Evolutionary conservation across 35 echinoderm and acorn worm genomes (phyloP), one percentile per base, ranked within the genome.

Genomic region (Lytechinus pictus): DNA sequence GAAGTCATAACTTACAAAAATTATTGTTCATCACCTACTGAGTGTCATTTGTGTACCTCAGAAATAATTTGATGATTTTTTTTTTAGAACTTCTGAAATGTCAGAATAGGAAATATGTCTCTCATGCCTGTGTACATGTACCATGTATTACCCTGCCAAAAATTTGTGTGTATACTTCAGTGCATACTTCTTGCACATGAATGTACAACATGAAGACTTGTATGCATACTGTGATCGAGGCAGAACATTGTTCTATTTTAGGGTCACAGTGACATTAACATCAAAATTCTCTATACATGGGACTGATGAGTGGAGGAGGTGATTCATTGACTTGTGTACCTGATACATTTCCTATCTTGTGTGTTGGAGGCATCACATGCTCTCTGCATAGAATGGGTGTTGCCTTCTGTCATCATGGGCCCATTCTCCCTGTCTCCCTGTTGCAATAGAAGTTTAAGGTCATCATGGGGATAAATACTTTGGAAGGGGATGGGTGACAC

Each of bases 271-370:
- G 16, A 92, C 89, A 10, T 28, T 8, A 33, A 21, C 54, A 53
- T 16, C 51, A 52, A 8, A 21, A 61, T 60, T 60, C 16, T 53
- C 14, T 53, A 53, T 27, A 21, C 54, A 86, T 57, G 28, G 86
- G 52, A 57, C 19, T 54, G 27, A 16, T 27, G 87, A 28, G 86
- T 53, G n/a, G 19, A 57, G 21, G 54, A 91, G 86, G 11, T 57
- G 54, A 54, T 91, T 56, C 52, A 93, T 55, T 10, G 3, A 11
- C 44, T 53, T 91, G 89, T 12, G 89, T 53, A 24, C 51, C 44
- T 91, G 44, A 94, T 79, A 79, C 66, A 79, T 79, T 27, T 79
- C 66, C 66, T 79, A 79, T 79, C 66, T 24, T 24, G 66, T 79
- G 66, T 79, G 19, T 79, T 6, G 19, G 21, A 79, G n/a, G 8